phyloP scores from a whole-genome alignment of 2,888 invertebrate genomes.

The Xanthostigma xanthostigma region DNA sequence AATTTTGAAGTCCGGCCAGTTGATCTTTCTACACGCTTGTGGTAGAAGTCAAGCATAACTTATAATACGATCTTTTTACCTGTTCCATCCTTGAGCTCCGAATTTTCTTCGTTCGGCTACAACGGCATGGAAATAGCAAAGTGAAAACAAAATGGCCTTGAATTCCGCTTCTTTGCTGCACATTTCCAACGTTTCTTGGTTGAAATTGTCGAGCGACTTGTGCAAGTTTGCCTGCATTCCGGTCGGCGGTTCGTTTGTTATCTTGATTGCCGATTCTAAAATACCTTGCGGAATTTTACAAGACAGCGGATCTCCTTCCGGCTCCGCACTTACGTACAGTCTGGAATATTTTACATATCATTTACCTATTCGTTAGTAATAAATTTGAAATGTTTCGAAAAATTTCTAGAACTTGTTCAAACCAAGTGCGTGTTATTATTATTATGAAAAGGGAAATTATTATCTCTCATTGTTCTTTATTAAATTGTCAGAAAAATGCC shows the following conservation, averaged over 20 bases:
- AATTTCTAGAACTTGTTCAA: too few relatives aligned
- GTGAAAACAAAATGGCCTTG: conserved; percentile 72
- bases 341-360: conserved; percentile 22
- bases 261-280: conserved; percentile 84
- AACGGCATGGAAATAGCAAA: conserved; percentile 92
- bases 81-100: conserved; percentile 89
- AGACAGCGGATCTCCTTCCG: conserved; percentile 49
- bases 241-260: conserved; percentile 90
- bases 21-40: too few relatives aligned
- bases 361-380: not conserved
- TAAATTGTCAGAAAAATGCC: too few relatives aligned
- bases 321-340: conserved; percentile 79
- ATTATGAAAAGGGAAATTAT: too few relatives aligned
- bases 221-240: conserved; percentile 91
- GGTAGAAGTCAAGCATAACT: not conserved
- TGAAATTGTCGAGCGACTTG: conserved; percentile 84
- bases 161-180: conserved; percentile 88
- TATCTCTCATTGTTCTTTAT: too few relatives aligned
- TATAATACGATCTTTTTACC: conserved; percentile 25
- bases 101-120: conserved; percentile 86
- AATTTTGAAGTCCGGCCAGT: too few relatives aligned
- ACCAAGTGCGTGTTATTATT: too few relatives aligned
- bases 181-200: conserved; percentile 82
- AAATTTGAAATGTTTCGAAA: too few relatives aligned
- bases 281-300: conserved; percentile 72